Evolutionary conservation across 2,888 invertebrate genomes (phyloP), one percentile per base, ranked within the genome.

Genomic region (Netelia fuscicornis): DNA sequence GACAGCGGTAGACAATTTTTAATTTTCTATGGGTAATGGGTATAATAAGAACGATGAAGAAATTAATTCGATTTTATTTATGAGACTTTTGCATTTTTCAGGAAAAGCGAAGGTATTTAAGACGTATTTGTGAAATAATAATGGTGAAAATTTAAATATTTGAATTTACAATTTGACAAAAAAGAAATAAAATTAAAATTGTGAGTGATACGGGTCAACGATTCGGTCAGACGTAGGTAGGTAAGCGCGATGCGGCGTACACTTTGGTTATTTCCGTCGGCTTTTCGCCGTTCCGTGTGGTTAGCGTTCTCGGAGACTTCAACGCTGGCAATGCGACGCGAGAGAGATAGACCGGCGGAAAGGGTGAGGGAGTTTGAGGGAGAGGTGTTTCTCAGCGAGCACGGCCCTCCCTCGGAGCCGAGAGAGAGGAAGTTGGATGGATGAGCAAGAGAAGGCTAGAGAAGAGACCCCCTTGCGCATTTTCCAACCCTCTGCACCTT

Each of bases 271-370:
- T 48, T 37, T 78, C 58, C 42, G 48, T 54, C 17, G 23, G 13
- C 11, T 52, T 82, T 37, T 20, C 48, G 68, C 52, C 48, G 20
- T 13, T 6, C 30, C 17, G 78, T 20, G 56, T 20, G 74, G 44
- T 64, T 68, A 13, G 17, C n/a, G 52, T 52, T 64, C 64, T 89
- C 88, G 92, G 93, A 93, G 93, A 93, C 89, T 93, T 94, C 90
- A 92, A 93, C 90, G 93, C 93, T 90, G 90, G 92, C 91, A 90
- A 89, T 72, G 65, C 56, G 23, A 44, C 79, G 23, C 37, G 42
- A 42, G 17, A 65, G n/a, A 65, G 42, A 42, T 9, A 42, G 6
- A 44, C 9, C 42, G 58, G 60, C 17, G 58, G 42, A 44, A 60
- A 58, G 58, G 58, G 25, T 23, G 56, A 67, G 44, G 44, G 58